These are phyloP conservation scores for Morpho helenor DNA, from an alignment of 2,888 invertebrate genomes.

Conservation along the genomic window DNA sequence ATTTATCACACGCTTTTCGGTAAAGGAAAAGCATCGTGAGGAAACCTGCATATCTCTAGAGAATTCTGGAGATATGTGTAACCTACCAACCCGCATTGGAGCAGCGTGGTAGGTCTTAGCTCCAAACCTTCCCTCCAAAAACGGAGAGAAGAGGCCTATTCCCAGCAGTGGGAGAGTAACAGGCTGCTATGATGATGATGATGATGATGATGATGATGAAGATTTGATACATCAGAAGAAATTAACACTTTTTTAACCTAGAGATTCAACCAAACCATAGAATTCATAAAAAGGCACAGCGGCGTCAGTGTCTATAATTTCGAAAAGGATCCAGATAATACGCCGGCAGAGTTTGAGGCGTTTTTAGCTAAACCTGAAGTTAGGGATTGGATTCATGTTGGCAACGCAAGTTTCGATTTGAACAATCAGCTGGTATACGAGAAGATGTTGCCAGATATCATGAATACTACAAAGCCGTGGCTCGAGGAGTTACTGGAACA, in stretches of 20 bases:
- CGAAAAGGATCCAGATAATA: conserved; percentile 29
- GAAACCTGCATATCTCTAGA: too few species aligned
- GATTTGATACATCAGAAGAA: too few species aligned
- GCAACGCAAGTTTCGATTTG: conserved; percentile 50
- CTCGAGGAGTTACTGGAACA: conserved; percentile 78
- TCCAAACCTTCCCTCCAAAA: too few species aligned
- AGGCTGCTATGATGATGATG: too few species aligned
- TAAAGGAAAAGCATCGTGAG: too few species aligned
- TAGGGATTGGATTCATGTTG: conserved; percentile 54
- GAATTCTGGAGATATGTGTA: too few species aligned
- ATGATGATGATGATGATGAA: too few species aligned
- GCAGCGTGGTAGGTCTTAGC: too few species aligned
- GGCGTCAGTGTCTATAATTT: conserved; percentile 46
- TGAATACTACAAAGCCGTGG: conserved; percentile 82
- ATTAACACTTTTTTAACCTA: conserved; percentile 20
- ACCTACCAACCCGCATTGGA: too few species aligned
- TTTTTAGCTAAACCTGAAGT: conserved; percentile 58
- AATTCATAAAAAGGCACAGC: conserved; percentile 45
- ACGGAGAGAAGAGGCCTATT: too few species aligned
- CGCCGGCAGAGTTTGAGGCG: conserved; percentile 30
- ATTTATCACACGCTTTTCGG: too few species aligned
- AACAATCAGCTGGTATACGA: conserved; percentile 76
- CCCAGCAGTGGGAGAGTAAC: too few species aligned
- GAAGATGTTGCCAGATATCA: conserved; percentile 81
- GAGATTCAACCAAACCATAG: conserved; percentile 55